These are phyloP conservation scores for Lagopus leucura DNA, from an alignment of 2,113 vertebrate species.

Conservation along the genomic window DNA sequence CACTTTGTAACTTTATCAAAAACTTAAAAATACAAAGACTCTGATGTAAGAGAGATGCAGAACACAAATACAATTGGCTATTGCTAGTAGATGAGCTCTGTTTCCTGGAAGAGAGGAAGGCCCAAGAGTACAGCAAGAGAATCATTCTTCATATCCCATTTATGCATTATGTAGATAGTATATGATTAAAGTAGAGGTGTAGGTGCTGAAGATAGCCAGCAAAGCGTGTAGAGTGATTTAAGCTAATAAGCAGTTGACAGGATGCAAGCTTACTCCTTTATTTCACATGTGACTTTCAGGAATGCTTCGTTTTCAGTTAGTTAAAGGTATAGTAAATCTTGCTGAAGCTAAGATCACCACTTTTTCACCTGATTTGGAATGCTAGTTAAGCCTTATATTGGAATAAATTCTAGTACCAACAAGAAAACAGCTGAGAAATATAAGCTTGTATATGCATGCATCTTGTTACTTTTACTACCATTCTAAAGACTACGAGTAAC, in stretches of 20 bases:
- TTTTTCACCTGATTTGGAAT: not conserved
- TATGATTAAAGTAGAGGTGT: not conserved
- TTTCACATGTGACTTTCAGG: not conserved
- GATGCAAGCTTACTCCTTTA: not conserved
- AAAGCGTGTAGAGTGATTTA: conserved; percentile 1
- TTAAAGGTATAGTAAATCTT: not conserved
- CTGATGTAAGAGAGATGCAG: not conserved
- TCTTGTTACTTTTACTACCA: not conserved
- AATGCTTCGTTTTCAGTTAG: not conserved
- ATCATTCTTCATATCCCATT: not conserved
- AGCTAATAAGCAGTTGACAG: not conserved
- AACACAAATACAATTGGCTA: not conserved
- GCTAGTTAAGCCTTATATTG: not conserved
- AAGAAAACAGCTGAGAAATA: not conserved
- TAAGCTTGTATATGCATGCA: not conserved
- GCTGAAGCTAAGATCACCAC: not conserved
- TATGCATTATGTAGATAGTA: not conserved
- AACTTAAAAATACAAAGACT: not conserved
- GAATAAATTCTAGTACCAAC: not conserved
- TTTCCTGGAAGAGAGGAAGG: not conserved
- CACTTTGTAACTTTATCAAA: not conserved
- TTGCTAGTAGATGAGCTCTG: not conserved
- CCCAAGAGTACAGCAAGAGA: not conserved
- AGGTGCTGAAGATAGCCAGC: not conserved
- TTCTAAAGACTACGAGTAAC: not conserved